Base-by-base conservation (phyloP, 2,888 invertebrate genomes). In the Eilema griseolum region DNA sequence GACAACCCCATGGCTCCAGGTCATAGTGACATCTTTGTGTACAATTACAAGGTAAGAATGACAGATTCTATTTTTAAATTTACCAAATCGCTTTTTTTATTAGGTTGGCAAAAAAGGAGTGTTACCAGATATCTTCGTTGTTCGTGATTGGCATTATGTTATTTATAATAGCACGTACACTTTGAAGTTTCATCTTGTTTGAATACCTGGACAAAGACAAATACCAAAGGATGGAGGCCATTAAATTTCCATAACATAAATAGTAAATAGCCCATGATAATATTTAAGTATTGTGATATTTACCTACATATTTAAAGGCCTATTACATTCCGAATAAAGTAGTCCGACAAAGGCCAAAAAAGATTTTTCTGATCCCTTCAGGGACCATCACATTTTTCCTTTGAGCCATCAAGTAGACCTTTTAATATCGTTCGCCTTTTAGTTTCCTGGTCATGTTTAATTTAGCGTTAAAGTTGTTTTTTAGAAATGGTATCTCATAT, bases 1-100 rank as follows among this genome's bases (percentile, higher is more conserved):
- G 99, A 99, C 88, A 99, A 99, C 89, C 95, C 96, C 2, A 99
- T 99, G 97, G 95, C 96, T 63, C 96, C 97, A 62, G 99, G 99
- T 0, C 96, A 96, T 41, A 99, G 99, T 88, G 96, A 97, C 75
- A 98, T 99, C 83, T 98, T 98, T 87, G 98, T 99, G 2, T 99
- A 99, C 92, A 99, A 98, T 88, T 99, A 99, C 89, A 97, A 97
- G 96, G 97, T 97, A 93, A 62, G 66, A 63, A 70, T 63, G 68
- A 41, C 10, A 59, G 33, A 66, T 71, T 60, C 59, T n/a, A 37
- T 66, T 62, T 63, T 16, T 41, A 41, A 41, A 57, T n/a, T 67
- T 28, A 5, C 26, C 14, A 59, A 28, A 14, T 14, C 20, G 52
- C 52, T 52, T 46, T 52, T n/a, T 52, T 52, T 52, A 52, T n/a